Base-by-base conservation (phyloP, 1,140 invertebrate species). In the Achroia grisella region DNA sequence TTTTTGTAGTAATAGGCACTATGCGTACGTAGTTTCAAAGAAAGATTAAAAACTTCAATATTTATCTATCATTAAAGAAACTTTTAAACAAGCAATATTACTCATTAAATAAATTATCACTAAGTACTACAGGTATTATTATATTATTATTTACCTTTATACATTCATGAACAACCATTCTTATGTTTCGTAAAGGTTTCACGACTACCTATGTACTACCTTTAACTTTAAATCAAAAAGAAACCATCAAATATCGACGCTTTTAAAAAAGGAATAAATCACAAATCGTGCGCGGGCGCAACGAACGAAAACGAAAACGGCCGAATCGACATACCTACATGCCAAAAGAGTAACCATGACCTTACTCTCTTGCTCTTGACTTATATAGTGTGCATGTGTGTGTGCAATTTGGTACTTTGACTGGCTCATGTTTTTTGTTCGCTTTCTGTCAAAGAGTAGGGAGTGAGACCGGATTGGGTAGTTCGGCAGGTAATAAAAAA, bases 371-470 rank as follows among this genome's bases (percentile, higher is more conserved):
- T 60, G 62, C 56, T 60, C 62, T 71, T 69, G 17, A 23, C 17
- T 23, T 23, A 23, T 6, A 23, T 23, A 23, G 33, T 61, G 45
- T 54, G 54, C 54, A 55, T 58, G 62, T 59, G 53, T 62, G 60
- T 47, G 59, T 64, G 69, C 56, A 72, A 74, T 77, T 74, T 62
- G 71, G 56, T 66, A 70, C 69, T 75, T 62, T 57, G 52, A 58
- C 57, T 57, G 58, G 41, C 48, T 58, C 48, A 50, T 51, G 56
- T 73, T 73, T 72, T 70, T 62, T 59, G 62, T 64, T 48, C 37
- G 47, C 28, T 23, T 43, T 30, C 29, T 14, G 39, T 28, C 71
- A 67, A 60, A 74, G 68, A 70, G 14, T 70, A 67, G n/a, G 30
- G 35, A 43, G 8, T 11, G n/a, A 43, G 29, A 28, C 35, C 14